These are phyloP conservation scores for Scophthalmus maximus DNA, from an alignment of 2,113 vertebrate species.

Conservation along the genomic window DNA sequence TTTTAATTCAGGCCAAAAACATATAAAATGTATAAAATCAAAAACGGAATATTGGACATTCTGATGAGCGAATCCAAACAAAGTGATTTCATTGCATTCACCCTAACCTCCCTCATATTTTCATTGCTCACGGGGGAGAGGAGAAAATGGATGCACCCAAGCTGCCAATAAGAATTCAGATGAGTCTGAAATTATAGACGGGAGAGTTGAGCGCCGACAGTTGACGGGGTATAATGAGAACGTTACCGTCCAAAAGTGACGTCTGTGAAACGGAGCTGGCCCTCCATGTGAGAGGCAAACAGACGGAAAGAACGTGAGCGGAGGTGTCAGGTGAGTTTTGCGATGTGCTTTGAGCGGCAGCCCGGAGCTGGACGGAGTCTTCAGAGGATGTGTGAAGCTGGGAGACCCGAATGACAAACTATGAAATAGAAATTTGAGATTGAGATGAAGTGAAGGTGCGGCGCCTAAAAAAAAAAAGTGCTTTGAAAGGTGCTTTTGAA, in stretches of 20 bases:
- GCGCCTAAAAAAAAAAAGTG: too few species aligned
- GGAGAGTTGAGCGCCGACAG: constrained; percentile 62
- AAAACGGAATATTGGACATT: constrained; percentile 14
- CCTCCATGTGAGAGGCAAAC: constrained; percentile 49
- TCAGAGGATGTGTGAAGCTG: background rate
- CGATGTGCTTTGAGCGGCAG: too few species aligned
- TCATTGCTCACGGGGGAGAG: constrained; percentile 39
- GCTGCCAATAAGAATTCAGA: constrained; percentile 74
- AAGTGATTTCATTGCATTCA: constrained; percentile 23
- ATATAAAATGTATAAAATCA: background rate
- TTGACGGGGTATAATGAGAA: constrained; percentile 70
- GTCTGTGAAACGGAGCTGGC: constrained; percentile 61
- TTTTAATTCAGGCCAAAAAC: background rate
- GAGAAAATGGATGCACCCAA: constrained; percentile 53
- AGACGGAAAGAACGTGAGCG: constrained; percentile 48
- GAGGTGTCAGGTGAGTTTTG: constrained; percentile 60
- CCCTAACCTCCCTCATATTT: constrained; percentile 49
- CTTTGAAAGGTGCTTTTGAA: too few species aligned
- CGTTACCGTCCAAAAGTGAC: constrained; percentile 52
- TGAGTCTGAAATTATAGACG: constrained; percentile 68
- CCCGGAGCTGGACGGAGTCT: too few species aligned
- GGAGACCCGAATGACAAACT: constrained; percentile 6
- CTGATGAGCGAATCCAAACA: constrained; percentile 43
- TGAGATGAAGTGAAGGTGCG: background rate
- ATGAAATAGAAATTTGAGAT: background rate